Evolutionary conservation across 2,888 invertebrate genomes (phyloP).

Genomic region (Rhyacophila evoluta): DNA sequence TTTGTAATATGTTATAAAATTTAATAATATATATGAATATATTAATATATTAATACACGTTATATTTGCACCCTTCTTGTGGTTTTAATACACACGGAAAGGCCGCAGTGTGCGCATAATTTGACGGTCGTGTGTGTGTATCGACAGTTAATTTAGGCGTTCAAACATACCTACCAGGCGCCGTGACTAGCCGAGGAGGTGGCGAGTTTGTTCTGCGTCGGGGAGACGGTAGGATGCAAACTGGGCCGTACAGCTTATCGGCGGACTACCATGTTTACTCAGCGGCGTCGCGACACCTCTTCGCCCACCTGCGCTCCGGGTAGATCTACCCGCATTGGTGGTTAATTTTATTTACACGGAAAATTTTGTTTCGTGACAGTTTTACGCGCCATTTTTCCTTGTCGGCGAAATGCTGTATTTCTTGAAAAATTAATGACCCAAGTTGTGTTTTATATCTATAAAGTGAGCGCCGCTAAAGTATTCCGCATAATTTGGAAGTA

Average conservation of each 20-base stretch:
- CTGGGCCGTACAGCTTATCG: constrained; percentile 47
- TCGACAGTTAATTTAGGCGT: constrained; percentile 52
- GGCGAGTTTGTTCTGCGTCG: constrained; percentile 26
- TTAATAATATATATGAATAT: too few species aligned
- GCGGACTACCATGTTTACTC: constrained; percentile 49
- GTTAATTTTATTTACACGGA: constrained; percentile 2
- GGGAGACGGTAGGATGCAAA: background rate
- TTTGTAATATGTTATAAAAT: too few species aligned
- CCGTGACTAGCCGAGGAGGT: constrained; percentile 6
- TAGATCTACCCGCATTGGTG: background rate
- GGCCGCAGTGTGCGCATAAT: constrained; percentile 6
- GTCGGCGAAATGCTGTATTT: background rate
- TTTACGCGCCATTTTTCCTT: background rate
- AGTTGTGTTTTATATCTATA: too few species aligned
- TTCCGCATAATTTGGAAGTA: too few species aligned
- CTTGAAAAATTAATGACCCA: too few species aligned
- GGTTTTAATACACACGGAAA: background rate
- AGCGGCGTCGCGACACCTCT: constrained; percentile 39
- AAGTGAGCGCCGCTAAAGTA: too few species aligned
- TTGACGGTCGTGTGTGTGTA: constrained; percentile 34
- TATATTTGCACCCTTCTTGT: background rate
- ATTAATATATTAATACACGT: too few species aligned
- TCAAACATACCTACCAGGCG: constrained; percentile 47
- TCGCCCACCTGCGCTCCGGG: background rate
- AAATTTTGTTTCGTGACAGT: background rate